Evolutionary conservation across 2,888 invertebrate species (phyloP).

Genomic region (Galeruca laticollis): DNA sequence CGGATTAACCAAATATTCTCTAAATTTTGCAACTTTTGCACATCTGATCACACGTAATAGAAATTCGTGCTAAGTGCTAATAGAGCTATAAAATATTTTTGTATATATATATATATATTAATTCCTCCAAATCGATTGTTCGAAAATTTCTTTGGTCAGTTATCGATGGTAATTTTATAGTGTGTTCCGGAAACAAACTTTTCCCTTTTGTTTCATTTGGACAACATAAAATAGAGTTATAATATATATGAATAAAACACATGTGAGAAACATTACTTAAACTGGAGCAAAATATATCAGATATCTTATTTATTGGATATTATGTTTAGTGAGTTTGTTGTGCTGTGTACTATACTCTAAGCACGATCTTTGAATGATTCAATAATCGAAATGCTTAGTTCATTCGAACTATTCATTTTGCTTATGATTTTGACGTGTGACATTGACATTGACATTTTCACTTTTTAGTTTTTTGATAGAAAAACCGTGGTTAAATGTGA

Average conservation of each 20-base stretch:
- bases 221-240: too few species aligned
- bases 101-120: background rate
- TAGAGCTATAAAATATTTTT: background rate
- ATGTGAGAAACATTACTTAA: too few species aligned
- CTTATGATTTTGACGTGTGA: background rate
- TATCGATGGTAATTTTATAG: background rate
- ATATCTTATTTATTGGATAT: background rate
- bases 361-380: background rate
- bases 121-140: background rate
- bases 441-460: background rate
- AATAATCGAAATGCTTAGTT: background rate
- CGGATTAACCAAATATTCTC: background rate
- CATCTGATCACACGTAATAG: background rate
- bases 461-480: background rate
- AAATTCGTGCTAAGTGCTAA: background rate
- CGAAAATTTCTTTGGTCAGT: background rate
- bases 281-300: background rate
- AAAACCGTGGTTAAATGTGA: constrained; percentile 1
- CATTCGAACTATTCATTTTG: background rate
- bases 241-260: too few species aligned
- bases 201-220: background rate
- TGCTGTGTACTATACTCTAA: background rate
- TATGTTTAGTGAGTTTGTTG: background rate
- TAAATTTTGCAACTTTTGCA: constrained; percentile 2
- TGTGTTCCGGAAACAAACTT: background rate